These are phyloP conservation scores for Nycteola revayana DNA, from an alignment of 2,888 invertebrate genomes.

Conservation along the genomic window DNA sequence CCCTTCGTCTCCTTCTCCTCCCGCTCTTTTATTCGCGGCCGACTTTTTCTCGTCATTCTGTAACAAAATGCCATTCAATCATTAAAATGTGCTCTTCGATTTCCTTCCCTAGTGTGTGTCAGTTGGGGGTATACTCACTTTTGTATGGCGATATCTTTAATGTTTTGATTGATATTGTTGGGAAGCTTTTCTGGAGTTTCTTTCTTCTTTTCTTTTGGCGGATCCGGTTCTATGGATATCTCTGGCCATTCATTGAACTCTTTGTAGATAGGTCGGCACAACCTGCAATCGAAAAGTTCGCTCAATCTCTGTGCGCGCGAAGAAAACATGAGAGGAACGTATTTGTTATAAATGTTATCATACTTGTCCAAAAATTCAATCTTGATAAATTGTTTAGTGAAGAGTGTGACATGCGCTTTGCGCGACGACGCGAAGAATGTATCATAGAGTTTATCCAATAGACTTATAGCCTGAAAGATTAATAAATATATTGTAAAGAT, in stretches of 20 bases:
- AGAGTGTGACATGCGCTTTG: constrained; percentile 82
- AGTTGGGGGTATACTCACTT: constrained; percentile 48
- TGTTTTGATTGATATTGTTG: constrained; percentile 40
- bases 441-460: constrained; percentile 85
- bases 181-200: constrained; percentile 48
- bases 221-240: constrained; percentile 70
- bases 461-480: constrained; percentile 82
- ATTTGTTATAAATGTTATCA: constrained; percentile 49
- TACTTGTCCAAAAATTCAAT: constrained; percentile 87
- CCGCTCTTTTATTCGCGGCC: constrained; percentile 68
- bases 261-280: constrained; percentile 83
- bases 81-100: too few relatives aligned
- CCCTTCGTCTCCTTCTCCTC: constrained; percentile 70
- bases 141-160: constrained; percentile 39
- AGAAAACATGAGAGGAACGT: too few relatives aligned
- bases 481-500: constrained; percentile 75
- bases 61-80: constrained; percentile 10
- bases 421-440: constrained; percentile 76
- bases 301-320: too few relatives aligned
- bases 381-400: constrained; percentile 87
- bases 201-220: constrained; percentile 60
- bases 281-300: constrained; percentile 63
- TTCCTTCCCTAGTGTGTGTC: not conserved
- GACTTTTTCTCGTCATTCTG: constrained; percentile 82
- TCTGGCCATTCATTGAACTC: constrained; percentile 85